A percentile compares a stretch with the other conserved stretches of the same genome.
phyloP scores from a whole-genome alignment of 1,140 invertebrate species.

The Drosophila trapezifrons region DNA sequence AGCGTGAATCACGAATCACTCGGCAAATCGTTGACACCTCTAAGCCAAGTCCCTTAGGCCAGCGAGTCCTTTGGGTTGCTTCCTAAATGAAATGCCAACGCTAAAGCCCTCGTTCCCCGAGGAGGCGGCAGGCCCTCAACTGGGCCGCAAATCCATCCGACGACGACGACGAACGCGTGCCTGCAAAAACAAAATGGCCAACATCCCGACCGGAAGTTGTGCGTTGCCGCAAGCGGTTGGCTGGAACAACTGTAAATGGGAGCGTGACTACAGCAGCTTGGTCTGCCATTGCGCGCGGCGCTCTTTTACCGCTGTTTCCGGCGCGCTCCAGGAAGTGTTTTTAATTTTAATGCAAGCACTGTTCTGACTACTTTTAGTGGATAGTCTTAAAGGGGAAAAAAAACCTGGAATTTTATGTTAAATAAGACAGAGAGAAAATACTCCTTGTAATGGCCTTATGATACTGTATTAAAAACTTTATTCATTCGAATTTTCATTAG shows the following conservation, averaged over 20 bases:
- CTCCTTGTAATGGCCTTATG: too few species aligned
- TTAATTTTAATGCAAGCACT: slow-evolving; percentile 75
- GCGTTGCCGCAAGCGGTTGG: slow-evolving; percentile 46
- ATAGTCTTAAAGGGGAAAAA: slow-evolving; percentile 9
- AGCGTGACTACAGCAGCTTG: slow-evolving; percentile 34
- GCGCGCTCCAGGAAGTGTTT: slow-evolving; percentile 67
- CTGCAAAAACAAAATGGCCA: slow-evolving; percentile 80
- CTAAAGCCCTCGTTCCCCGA: slow-evolving; percentile 48
- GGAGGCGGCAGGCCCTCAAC: slow-evolving; percentile 18
- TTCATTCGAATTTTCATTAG: too few species aligned
- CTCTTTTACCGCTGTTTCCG: slow-evolving; percentile 72
- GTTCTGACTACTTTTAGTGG: slow-evolving; percentile 20
- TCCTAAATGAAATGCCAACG: slow-evolving; percentile 37
- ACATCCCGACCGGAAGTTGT: slow-evolving; percentile 67
- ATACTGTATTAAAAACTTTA: too few species aligned
- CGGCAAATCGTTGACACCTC: slow-evolving; percentile 77
- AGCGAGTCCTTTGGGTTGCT: slow-evolving; percentile 35
- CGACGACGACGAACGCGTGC: slow-evolving; percentile 19
- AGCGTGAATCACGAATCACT: slow-evolving; percentile 51
- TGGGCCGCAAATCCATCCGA: slow-evolving; percentile 60
- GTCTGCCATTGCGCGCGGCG: slow-evolving; percentile 38
- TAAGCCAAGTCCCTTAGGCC: slow-evolving; percentile 55
- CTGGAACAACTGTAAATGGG: slow-evolving; percentile 47
- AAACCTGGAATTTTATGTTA: neutral
- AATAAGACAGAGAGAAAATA: neutral